These are phyloP conservation scores for Vipera latastei DNA, from an alignment of 2,797 vertebrate genomes.

Conservation along the genomic window DNA sequence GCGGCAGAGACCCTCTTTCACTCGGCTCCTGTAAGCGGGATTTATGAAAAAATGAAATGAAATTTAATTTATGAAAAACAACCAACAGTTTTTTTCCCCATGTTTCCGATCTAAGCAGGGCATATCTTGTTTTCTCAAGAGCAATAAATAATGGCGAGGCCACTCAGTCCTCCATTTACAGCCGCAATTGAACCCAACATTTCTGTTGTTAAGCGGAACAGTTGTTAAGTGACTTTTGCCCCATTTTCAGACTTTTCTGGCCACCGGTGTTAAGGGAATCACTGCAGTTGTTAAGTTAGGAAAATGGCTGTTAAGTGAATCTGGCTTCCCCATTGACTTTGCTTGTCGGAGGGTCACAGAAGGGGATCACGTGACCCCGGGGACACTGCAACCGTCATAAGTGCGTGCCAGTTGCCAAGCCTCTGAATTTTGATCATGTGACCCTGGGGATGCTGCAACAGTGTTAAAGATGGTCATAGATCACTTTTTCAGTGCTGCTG, in stretches of 20 bases:
- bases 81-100: background rate
- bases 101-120: background rate
- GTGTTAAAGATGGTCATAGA: background rate
- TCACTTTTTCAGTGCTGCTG: background rate
- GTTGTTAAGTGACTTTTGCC: background rate
- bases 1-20: background rate
- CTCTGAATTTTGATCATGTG: background rate
- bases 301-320: background rate
- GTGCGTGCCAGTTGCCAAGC: background rate
- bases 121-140: background rate
- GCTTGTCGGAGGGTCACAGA: background rate
- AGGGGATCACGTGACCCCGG: background rate
- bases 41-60: background rate
- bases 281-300: background rate
- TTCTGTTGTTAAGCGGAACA: background rate
- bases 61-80: background rate
- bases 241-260: background rate
- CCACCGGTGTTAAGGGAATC: background rate
- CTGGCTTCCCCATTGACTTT: background rate
- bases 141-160: background rate
- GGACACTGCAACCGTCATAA: background rate
- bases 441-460: background rate
- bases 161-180: background rate
- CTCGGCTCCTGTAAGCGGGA: background rate
- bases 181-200: background rate